Conservation (phyloP, 2,797 vertebrate genomes). For the Calcarius lapponicus region DNA sequence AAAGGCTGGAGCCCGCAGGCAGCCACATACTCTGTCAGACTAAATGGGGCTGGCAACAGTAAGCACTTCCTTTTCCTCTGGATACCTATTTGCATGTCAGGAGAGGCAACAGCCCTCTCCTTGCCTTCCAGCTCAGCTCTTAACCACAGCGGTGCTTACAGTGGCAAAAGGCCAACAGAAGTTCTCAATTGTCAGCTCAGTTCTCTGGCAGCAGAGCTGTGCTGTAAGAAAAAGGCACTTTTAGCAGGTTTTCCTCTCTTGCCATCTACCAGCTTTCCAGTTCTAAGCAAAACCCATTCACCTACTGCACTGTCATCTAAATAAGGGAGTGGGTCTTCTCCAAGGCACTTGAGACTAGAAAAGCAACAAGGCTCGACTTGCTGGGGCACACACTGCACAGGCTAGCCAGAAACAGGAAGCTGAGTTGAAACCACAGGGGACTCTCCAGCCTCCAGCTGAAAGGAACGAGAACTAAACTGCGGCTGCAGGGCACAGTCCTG, state of each 20-base stretch:
- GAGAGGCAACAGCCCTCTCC: neutral
- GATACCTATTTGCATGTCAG: neutral
- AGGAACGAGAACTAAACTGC: neutral
- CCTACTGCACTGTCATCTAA: neutral
- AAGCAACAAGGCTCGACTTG: conserved; percentile 11
- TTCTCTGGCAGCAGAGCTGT: neutral
- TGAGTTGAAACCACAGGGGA: neutral
- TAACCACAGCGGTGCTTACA: neutral
- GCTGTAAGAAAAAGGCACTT: neutral
- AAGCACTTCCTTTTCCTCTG: conserved; percentile 7
- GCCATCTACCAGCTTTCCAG: neutral
- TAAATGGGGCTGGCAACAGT: neutral
- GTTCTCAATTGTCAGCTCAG: neutral
- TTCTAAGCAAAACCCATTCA: neutral
- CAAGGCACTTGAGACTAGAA: neutral
- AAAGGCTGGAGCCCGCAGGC: neutral
- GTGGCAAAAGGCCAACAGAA: conserved; percentile 8
- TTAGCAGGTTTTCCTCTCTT: neutral
- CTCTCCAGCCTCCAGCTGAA: neutral
- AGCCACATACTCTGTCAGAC: neutral
- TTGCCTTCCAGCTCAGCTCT: conserved; percentile 39
- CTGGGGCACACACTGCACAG: neutral
- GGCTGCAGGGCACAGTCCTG: neutral
- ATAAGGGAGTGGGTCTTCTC: neutral
- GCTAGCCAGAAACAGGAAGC: neutral